These are phyloP conservation scores for Athene noctua DNA, from an alignment of 2,113 vertebrate genomes.

Conservation along the genomic window DNA sequence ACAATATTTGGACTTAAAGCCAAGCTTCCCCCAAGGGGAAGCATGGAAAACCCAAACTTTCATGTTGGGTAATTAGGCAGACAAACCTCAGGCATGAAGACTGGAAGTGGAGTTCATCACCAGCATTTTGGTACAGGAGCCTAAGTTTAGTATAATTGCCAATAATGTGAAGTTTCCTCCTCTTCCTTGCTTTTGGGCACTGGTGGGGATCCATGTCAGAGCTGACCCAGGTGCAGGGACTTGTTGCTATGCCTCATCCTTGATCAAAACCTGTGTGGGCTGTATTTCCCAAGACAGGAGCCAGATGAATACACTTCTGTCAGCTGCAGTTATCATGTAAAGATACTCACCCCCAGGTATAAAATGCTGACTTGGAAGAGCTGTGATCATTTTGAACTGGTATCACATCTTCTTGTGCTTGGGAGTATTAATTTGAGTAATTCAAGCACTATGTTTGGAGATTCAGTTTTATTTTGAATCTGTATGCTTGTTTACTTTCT, in stretches of 20 bases:
- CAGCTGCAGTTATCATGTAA: neutral
- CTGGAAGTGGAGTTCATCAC: neutral
- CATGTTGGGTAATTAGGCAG: conserved; percentile 21
- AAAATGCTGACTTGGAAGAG: neutral
- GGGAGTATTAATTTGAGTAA: neutral
- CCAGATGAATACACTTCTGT: neutral
- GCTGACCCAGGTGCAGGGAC: neutral
- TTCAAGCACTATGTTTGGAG: neutral
- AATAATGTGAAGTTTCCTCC: neutral
- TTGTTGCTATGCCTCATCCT: neutral
- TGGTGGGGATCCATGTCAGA: neutral
- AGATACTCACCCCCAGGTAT: neutral
- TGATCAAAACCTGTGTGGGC: neutral
- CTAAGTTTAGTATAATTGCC: neutral
- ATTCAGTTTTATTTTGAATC: neutral
- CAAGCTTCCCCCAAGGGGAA: neutral
- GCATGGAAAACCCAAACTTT: neutral
- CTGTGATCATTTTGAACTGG: neutral
- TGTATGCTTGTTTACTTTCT: neutral
- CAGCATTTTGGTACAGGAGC: neutral
- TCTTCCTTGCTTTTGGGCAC: neutral
- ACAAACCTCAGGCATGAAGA: conserved; percentile 28
- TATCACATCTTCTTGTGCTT: neutral
- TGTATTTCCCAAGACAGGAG: neutral
- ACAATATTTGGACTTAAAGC: conserved; percentile 8